A percentile compares a stretch with the other conserved stretches of the same genome.
phyloP scores from a whole-genome alignment of 2,888 invertebrate species.

The Heteromurus nitidus region DNA sequence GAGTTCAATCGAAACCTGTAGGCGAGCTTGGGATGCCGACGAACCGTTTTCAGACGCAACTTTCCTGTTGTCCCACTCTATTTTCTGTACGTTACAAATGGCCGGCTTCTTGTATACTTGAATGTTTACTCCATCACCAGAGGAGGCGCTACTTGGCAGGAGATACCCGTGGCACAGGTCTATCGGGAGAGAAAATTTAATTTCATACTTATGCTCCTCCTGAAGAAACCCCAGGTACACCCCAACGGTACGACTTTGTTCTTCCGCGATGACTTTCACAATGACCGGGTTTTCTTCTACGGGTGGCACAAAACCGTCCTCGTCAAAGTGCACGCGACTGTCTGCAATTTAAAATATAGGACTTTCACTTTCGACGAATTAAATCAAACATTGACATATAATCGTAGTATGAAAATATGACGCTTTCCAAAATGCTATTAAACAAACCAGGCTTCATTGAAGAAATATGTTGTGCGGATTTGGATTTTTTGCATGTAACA shows the following conservation, averaged over 20 bases:
- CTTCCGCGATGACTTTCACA: conserved; percentile 66
- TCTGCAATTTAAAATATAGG: conserved; percentile 63
- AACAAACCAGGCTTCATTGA: no score
- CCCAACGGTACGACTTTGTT: conserved; percentile 65
- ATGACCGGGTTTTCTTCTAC: conserved; percentile 68
- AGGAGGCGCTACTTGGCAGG: conserved; percentile 23
- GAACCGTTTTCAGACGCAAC: conserved; percentile 14
- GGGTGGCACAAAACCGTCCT: conserved; percentile 60
- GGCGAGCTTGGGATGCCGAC: conserved; percentile 27
- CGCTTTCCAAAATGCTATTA: no score
- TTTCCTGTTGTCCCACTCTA: conserved; percentile 51
- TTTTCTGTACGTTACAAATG: conserved; percentile 49
- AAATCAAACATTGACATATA: no score
- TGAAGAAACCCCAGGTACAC: conserved; percentile 72
- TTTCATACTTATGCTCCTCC: conserved; percentile 70
- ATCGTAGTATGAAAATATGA: no score
- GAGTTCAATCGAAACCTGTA: conserved; percentile 51
- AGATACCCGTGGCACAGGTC: conserved; percentile 66
- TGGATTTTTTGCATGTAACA: no score
- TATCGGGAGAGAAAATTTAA: conserved; percentile 66
- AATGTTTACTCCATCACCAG: conserved; percentile 21
- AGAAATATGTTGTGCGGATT: not conserved
- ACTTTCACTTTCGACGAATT: no score
- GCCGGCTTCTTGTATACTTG: conserved; percentile 47
- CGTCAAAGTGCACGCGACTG: conserved; percentile 71